These are phyloP conservation scores for Isichthys henryi DNA, from an alignment of 2,113 vertebrate genomes.

Conservation along the genomic window DNA sequence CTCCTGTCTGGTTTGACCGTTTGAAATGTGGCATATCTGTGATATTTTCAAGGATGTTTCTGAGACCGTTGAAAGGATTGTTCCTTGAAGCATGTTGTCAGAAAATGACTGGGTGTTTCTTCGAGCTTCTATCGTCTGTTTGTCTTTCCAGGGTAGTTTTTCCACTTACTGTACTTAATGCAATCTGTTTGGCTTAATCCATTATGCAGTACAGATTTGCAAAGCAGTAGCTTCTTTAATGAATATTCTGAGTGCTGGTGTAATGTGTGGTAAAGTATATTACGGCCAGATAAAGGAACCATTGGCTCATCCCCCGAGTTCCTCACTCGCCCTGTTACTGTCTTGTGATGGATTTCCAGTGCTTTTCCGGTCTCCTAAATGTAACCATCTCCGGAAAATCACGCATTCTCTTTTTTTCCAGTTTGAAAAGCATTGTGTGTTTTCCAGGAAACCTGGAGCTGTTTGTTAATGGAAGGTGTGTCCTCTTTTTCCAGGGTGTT, in stretches of 20 bases:
- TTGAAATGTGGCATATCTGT: not conserved
- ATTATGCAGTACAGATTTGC: not conserved
- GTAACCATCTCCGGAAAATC: not conserved
- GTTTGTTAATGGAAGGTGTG: not conserved
- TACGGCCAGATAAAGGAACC: not conserved
- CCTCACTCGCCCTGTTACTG: not conserved
- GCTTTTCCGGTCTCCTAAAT: not conserved
- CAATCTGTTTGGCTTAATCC: not conserved
- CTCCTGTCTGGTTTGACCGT: not conserved
- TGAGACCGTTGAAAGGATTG: not conserved
- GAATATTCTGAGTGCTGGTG: not conserved
- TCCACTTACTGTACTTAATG: not conserved
- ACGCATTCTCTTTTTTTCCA: not conserved
- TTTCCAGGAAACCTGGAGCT: not conserved
- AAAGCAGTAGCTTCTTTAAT: not conserved
- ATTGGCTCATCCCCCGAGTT: not conserved
- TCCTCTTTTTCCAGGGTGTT: not conserved
- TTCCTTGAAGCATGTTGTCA: not conserved
- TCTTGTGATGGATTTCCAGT: not conserved
- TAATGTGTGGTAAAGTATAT: not conserved
- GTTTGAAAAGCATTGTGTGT: not conserved
- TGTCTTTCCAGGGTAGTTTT: not conserved
- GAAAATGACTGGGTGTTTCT: not conserved
- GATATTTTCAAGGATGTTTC: not conserved
- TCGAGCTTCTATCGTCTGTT: not conserved